Conservation (phyloP, 2,797 vertebrate genomes). For the Prionace glauca region DNA sequence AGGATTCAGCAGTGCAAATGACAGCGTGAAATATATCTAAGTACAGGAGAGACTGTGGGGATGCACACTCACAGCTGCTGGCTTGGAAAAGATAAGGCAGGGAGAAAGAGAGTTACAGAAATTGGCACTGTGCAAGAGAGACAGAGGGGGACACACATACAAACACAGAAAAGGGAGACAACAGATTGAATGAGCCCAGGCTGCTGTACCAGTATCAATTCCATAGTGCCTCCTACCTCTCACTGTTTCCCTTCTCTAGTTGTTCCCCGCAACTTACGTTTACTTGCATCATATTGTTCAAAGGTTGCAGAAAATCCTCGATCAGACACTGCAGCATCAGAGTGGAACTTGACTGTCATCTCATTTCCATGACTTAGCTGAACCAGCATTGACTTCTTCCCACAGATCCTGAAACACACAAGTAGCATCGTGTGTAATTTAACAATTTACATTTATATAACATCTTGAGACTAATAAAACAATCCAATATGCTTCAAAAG, state of each 20-base stretch:
- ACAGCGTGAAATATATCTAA: too few species aligned
- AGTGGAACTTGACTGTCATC: conserved; percentile 66
- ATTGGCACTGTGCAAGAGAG: too few species aligned
- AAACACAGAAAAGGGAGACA: neutral
- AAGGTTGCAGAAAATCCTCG: conserved; percentile 72
- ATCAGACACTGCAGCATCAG: conserved; percentile 75
- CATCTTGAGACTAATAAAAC: neutral
- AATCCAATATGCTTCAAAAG: neutral
- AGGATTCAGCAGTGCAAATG: too few species aligned
- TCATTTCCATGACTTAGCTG: conserved; percentile 59
- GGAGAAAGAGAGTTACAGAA: too few species aligned
- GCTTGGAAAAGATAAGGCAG: too few species aligned
- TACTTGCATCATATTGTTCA: conserved; percentile 62
- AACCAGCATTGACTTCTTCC: conserved; percentile 56
- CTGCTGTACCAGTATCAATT: neutral
- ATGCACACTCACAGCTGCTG: too few species aligned
- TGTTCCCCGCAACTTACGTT: conserved; percentile 67
- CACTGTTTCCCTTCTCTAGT: too few species aligned
- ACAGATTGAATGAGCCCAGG: neutral
- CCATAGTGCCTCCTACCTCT: neutral
- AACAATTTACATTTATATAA: neutral
- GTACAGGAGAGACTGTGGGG: too few species aligned
- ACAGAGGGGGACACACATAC: neutral
- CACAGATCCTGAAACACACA: conserved; percentile 66
- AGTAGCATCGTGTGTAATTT: neutral